Evolutionary conservation across 2,888 invertebrate genomes (phyloP).

Genomic region (Lydus trimaculatus): DNA sequence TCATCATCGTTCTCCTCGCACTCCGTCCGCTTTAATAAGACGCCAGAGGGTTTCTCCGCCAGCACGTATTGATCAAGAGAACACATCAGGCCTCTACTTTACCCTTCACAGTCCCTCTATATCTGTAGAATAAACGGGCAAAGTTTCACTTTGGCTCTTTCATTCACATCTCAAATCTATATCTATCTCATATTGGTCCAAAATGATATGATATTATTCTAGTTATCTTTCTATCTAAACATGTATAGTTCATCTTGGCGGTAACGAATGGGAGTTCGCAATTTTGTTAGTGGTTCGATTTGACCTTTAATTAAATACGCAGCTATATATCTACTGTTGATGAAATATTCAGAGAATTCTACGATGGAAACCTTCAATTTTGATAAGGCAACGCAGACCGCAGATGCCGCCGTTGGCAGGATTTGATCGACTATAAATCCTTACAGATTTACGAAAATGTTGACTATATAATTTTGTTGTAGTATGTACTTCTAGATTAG

Average conservation of each 20-base stretch:
- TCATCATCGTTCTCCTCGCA: constrained; percentile 49
- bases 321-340: constrained; percentile 25
- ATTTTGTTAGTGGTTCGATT: neutral
- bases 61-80: constrained; percentile 50
- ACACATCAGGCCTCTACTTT: constrained; percentile 33
- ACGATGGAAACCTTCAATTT: neutral
- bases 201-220: constrained; percentile 35
- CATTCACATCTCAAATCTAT: constrained; percentile 46
- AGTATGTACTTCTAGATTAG: no score
- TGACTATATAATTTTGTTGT: no score
- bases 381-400: neutral
- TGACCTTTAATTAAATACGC: neutral
- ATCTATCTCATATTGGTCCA: constrained; percentile 41
- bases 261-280: constrained; percentile 6
- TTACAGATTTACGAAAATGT: neutral
- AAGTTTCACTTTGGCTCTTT: constrained; percentile 52
- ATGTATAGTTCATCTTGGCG: constrained; percentile 20
- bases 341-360: constrained; percentile 30
- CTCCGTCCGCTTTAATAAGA: constrained; percentile 52
- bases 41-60: constrained; percentile 51
- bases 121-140: constrained; percentile 41
- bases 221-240: constrained; percentile 20
- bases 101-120: constrained; percentile 30
- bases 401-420: neutral
- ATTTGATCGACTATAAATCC: neutral